These are phyloP conservation scores for Clitarchus hookeri DNA, from an alignment of 2,888 invertebrate genomes.

Conservation along the genomic window DNA sequence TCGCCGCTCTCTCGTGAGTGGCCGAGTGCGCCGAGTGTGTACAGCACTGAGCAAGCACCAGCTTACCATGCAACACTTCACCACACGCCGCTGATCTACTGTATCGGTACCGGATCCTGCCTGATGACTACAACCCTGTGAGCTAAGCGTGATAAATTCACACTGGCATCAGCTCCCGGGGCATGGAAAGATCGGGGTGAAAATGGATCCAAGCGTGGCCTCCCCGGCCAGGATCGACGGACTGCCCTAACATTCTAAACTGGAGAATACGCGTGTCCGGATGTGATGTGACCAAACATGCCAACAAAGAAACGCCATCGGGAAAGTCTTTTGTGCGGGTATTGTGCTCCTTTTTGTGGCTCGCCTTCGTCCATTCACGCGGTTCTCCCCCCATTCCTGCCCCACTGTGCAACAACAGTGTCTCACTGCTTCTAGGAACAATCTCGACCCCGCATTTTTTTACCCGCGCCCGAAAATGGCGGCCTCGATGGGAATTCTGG, in stretches of 20 bases:
- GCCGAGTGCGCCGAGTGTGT: too few relatives aligned
- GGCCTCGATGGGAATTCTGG: neutral
- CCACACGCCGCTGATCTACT: too few relatives aligned
- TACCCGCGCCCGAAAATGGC: neutral
- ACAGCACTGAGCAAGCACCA: too few relatives aligned
- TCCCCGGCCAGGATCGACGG: neutral
- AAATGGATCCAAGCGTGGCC: neutral
- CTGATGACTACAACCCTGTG: neutral
- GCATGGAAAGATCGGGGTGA: too few relatives aligned
- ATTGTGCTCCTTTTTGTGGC: constrained; percentile 8
- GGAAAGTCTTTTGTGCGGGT: neutral
- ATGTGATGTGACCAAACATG: constrained; percentile 14
- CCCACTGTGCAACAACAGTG: neutral
- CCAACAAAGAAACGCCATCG: constrained; percentile 14
- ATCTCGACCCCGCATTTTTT: neutral
- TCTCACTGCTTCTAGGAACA: constrained; percentile 6
- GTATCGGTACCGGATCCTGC: too few relatives aligned
- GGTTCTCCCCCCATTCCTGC: neutral
- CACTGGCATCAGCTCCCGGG: neutral
- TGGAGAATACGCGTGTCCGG: neutral
- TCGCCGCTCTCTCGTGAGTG: too few relatives aligned
- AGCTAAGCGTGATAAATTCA: neutral
- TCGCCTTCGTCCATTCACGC: neutral
- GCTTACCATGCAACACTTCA: too few relatives aligned
- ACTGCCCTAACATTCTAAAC: neutral